phyloP scores from a whole-genome alignment of 2,888 invertebrate genomes.

The Archaeoteleia sp. region DNA sequence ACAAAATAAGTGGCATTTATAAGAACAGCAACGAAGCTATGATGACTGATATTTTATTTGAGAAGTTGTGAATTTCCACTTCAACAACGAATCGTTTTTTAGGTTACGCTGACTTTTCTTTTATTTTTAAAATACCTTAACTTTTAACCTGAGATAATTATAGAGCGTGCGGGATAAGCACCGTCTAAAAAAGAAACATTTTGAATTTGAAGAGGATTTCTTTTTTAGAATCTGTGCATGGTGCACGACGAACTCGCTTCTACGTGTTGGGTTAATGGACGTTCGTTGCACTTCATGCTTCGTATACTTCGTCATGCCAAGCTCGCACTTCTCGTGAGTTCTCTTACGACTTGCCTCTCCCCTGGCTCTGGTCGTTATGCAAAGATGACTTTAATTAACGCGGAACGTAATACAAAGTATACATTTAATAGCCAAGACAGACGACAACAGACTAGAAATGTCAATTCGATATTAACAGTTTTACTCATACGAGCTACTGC shows the following conservation, averaged over 20 bases:
- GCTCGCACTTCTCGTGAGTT: conserved; percentile 51
- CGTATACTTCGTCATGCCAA: conserved; percentile 45
- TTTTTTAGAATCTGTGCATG: conserved; percentile 32
- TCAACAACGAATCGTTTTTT: no score
- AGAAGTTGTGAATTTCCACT: no score
- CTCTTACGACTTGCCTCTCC: conserved; percentile 44
- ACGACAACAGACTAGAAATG: conserved; percentile 26
- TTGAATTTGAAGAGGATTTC: conserved; percentile 27
- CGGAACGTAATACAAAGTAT: conserved; percentile 43
- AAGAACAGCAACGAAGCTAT: no score
- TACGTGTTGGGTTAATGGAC: conserved; percentile 47
- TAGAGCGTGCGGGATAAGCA: conserved; percentile 10
- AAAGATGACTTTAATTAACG: conserved; percentile 57
- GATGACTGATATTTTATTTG: no score
- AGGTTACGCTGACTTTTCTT: no score
- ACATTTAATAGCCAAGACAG: conserved; percentile 22
- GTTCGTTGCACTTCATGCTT: conserved; percentile 51
- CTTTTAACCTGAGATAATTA: conserved; percentile 23
- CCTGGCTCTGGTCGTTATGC: conserved; percentile 53
- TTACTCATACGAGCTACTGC: conserved; percentile 14
- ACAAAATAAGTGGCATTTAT: no score
- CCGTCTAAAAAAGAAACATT: conserved; percentile 21
- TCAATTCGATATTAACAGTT: conserved; percentile 33
- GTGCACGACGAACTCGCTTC: conserved; percentile 27
- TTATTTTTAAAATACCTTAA: conserved; percentile 13